These are phyloP conservation scores for Todiramphus saurophagus DNA, from an alignment of 2,113 vertebrate genomes.

Conservation along the genomic window DNA sequence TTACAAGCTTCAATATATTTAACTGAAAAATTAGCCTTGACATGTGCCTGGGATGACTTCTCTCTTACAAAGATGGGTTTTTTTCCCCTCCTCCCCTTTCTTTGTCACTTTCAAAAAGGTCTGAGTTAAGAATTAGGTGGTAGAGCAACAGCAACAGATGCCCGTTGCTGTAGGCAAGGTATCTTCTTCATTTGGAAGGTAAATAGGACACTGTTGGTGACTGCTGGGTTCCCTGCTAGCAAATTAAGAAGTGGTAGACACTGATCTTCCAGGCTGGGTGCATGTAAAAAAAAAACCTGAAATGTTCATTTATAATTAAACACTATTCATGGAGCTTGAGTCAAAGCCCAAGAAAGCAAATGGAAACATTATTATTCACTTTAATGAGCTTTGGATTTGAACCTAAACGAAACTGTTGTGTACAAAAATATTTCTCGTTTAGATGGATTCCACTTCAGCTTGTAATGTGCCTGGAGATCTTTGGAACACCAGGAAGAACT, in stretches of 20 bases:
- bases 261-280: not conserved
- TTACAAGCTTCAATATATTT: not conserved
- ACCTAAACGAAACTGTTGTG: not conserved
- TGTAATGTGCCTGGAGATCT: not conserved
- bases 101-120: not conserved
- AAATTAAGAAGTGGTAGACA: not conserved
- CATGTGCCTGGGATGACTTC: not conserved
- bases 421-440: not conserved
- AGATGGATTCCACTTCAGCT: not conserved
- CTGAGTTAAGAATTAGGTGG: not conserved
- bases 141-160: not conserved
- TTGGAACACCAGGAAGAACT: not conserved
- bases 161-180: not conserved
- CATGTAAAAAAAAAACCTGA: not conserved
- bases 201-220: not conserved
- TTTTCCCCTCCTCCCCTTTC: not conserved
- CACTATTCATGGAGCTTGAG: not conserved
- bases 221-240: not conserved
- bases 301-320: not conserved
- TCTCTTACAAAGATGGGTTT: not conserved
- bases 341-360: not conserved
- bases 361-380: not conserved
- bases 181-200: not conserved
- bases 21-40: not conserved
- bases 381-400: not conserved